Evolutionary conservation across 1,140 invertebrate species (phyloP).

Genomic region (Liolophura sinensis): DNA sequence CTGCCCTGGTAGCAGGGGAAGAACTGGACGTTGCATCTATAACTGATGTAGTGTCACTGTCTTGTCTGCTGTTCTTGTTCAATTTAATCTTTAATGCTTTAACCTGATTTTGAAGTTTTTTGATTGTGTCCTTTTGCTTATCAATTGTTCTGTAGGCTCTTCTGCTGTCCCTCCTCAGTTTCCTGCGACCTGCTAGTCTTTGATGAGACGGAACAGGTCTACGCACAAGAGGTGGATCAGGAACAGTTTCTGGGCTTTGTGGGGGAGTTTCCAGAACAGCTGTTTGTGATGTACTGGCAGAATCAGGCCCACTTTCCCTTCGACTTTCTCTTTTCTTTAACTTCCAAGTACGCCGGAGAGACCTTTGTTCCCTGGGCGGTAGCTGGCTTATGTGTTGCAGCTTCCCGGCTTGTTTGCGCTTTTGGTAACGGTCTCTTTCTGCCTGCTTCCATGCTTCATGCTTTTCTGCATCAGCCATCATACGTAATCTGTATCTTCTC

Average conservation of each 20-base stretch:
- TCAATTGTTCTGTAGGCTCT: conserved; percentile 5
- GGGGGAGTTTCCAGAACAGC: neutral
- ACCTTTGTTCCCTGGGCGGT: neutral
- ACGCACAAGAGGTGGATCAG: neutral
- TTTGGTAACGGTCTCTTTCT: no score
- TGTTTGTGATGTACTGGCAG: neutral
- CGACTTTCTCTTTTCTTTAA: neutral
- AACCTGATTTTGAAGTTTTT: neutral
- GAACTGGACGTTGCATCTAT: no score
- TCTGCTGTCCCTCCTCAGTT: neutral
- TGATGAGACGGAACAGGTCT: neutral
- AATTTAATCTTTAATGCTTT: neutral
- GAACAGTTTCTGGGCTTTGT: neutral
- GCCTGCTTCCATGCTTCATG: no score
- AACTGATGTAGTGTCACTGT: no score
- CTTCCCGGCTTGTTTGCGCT: no score
- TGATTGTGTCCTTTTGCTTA: conserved; percentile 2
- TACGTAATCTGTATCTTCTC: no score
- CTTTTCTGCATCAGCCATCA: no score
- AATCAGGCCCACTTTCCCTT: neutral
- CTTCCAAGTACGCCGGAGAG: neutral
- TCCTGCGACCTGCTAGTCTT: conserved; percentile 2
- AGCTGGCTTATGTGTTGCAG: conserved; percentile 1
- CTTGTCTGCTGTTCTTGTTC: no score
- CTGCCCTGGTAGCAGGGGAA: no score